Conservation (phyloP, 2,888 invertebrate species). For the Sesia apiformis region DNA sequence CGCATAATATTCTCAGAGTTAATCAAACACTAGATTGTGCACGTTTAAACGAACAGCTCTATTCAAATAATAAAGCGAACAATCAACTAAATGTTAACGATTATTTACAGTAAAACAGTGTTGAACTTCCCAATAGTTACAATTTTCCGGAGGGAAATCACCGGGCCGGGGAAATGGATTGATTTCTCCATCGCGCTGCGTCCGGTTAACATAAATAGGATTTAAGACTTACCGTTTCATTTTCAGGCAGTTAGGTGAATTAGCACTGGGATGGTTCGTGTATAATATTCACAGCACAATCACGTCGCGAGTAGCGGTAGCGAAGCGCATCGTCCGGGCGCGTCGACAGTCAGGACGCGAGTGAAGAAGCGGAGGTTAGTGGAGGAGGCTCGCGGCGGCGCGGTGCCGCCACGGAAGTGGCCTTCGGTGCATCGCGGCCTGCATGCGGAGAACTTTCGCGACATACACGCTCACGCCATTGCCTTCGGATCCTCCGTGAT, state of each 20-base stretch:
- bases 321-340: constrained; percentile 25
- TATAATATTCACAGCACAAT: constrained; percentile 5
- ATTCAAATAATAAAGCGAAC: no score
- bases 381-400: not conserved
- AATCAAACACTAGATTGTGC: no score
- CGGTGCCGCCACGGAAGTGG: constrained; percentile 10
- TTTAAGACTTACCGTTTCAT: constrained; percentile 34
- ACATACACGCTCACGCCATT: not conserved
- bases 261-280: not conserved
- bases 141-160: constrained; percentile 31
- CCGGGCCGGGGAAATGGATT: constrained; percentile 20
- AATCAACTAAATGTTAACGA: no score
- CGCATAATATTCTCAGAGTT: no score
- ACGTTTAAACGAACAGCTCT: no score
- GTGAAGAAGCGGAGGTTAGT: constrained; percentile 13
- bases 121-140: constrained; percentile 10
- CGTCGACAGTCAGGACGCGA: constrained; percentile 51
- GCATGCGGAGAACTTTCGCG: constrained; percentile 23
- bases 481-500: not conserved
- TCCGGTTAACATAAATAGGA: not conserved
- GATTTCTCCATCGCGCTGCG: not conserved
- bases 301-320: constrained; percentile 1
- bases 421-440: constrained; percentile 19
- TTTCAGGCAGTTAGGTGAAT: not conserved
- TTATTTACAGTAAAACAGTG: not conserved